Conservation (phyloP, 1,140 invertebrate genomes). For the Conus ventricosus region DNA sequence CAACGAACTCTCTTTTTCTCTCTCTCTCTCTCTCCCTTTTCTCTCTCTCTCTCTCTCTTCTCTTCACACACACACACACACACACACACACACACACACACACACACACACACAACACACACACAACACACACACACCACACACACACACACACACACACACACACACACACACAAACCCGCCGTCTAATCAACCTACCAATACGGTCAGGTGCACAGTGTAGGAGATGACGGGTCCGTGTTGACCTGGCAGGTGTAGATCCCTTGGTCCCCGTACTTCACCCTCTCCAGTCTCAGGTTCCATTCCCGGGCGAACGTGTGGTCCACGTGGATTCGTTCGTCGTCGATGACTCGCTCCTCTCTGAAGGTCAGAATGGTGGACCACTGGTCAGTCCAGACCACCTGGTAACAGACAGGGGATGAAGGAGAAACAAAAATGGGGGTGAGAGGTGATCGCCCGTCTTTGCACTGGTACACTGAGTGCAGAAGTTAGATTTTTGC, state of each 20-base stretch:
- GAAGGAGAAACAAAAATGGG: too few relatives aligned
- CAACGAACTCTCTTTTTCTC: too few relatives aligned
- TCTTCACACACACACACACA: too few relatives aligned
- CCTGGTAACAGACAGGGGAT: not conserved
- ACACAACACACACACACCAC: too few relatives aligned
- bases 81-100: too few relatives aligned
- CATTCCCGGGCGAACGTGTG: constrained; percentile 62
- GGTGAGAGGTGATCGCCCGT: too few relatives aligned
- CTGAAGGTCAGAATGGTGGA: constrained; percentile 54
- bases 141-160: too few relatives aligned
- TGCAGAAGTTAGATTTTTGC: too few relatives aligned
- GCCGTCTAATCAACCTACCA: constrained; percentile 52
- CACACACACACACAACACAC: too few relatives aligned
- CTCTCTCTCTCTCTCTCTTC: too few relatives aligned
- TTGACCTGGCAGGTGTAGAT: constrained; percentile 72
- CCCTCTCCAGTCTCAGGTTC: constrained; percentile 64
- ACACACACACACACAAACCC: not conserved
- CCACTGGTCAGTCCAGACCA: constrained; percentile 45
- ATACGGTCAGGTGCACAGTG: constrained; percentile 66
- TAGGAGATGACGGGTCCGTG: constrained; percentile 69
- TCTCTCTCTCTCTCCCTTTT: too few relatives aligned
- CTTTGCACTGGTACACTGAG: too few relatives aligned
- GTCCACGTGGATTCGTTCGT: constrained; percentile 65
- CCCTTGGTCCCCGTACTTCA: constrained; percentile 63
- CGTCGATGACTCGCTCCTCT: constrained; percentile 65